A percentile compares a stretch with the other conserved stretches of the same genome.
phyloP scores from a whole-genome alignment of 2,888 invertebrate genomes.

The Gymnocheta viridis region DNA sequence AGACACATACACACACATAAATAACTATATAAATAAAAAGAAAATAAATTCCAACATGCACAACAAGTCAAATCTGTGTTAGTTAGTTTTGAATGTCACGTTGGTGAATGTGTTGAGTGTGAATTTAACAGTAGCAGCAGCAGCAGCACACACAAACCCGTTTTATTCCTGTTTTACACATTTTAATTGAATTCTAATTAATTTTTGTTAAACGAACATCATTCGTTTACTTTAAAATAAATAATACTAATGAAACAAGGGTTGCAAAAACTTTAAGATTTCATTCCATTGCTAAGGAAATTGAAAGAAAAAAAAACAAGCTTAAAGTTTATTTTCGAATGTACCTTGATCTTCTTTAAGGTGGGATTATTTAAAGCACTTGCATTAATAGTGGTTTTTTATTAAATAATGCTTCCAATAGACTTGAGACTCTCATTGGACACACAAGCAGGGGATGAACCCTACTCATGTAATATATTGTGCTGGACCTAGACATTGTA shows the following conservation, averaged over 20 bases:
- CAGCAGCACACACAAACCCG: not conserved
- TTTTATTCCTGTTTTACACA: constrained; percentile 40
- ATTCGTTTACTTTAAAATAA: constrained; percentile 35
- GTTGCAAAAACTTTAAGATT: not conserved
- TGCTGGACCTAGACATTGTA: no score
- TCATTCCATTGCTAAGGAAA: not conserved
- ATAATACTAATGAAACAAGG: not conserved
- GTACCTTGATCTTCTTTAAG: not conserved
- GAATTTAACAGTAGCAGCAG: constrained; percentile 3
- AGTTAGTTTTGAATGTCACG: constrained; percentile 26
- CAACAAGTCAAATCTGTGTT: constrained; percentile 14
- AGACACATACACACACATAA: not conserved
- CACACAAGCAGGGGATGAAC: no score
- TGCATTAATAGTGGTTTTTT: not conserved
- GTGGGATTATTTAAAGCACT: not conserved
- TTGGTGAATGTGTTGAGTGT: constrained; percentile 33
- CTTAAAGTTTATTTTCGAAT: not conserved
- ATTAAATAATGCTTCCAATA: not conserved
- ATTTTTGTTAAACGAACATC: constrained; percentile 60
- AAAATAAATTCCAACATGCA: not conserved
- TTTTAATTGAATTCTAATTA: constrained; percentile 72
- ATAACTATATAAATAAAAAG: not conserved
- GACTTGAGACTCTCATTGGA: no score
- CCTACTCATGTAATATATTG: no score
- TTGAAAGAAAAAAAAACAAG: not conserved